These are phyloP conservation scores for Sciaenops ocellatus DNA, from an alignment of 2,797 vertebrate species.

Conservation along the genomic window DNA sequence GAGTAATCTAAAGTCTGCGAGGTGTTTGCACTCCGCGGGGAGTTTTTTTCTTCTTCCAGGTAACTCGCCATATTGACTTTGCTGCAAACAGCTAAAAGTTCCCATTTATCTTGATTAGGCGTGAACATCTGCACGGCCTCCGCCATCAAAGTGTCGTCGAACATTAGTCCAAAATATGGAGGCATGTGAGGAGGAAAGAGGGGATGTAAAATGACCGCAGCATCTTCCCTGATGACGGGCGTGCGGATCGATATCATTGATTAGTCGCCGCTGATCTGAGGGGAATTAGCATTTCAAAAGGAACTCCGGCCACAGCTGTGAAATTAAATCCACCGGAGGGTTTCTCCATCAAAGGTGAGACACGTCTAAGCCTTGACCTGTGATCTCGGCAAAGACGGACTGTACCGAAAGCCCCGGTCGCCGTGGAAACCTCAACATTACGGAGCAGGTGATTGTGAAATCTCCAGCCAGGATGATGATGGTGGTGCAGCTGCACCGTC, in stretches of 20 bases:
- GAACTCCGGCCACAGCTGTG: slow-evolving; percentile 20
- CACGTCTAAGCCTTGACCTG: slow-evolving; percentile 35
- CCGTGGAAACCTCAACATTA: slow-evolving; percentile 38
- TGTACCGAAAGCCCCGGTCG: slow-evolving; percentile 8
- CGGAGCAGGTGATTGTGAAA: slow-evolving; percentile 25
- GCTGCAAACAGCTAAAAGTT: slow-evolving; percentile 25
- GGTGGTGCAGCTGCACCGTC: background rate
- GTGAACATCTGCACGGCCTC: slow-evolving; percentile 45
- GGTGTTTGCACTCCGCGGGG: slow-evolving; percentile 40
- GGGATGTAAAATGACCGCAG: slow-evolving; percentile 20
- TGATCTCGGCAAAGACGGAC: slow-evolving; percentile 28
- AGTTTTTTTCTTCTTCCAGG: slow-evolving; percentile 29
- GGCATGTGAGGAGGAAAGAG: background rate
- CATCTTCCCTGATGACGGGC: slow-evolving; percentile 45
- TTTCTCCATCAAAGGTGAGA: slow-evolving; percentile 51
- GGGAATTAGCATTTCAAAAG: slow-evolving; percentile 65
- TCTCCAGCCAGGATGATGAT: slow-evolving; percentile 9
- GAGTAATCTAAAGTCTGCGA: slow-evolving; percentile 46
- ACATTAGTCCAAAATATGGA: slow-evolving; percentile 6
- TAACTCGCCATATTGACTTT: slow-evolving; percentile 52
- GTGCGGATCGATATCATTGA: slow-evolving; percentile 60
- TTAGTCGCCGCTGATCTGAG: slow-evolving; percentile 24
- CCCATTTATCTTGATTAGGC: slow-evolving; percentile 68
- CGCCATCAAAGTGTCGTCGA: slow-evolving; percentile 38
- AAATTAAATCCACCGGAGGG: slow-evolving; percentile 22